These are phyloP conservation scores for Chlamydotis undulata DNA, from an alignment of 2,113 vertebrate species.

Conservation along the genomic window DNA sequence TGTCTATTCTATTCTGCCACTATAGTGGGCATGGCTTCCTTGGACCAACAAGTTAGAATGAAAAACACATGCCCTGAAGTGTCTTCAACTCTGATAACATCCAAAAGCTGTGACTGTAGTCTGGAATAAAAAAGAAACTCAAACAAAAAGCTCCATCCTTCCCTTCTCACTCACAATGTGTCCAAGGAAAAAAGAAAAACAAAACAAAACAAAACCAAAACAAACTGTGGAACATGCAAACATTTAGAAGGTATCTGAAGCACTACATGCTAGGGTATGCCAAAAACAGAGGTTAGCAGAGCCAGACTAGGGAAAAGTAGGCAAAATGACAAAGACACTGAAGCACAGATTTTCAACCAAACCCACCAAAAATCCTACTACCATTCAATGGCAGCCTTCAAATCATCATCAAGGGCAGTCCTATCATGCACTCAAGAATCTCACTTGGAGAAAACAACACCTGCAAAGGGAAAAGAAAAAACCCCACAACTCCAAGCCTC, in stretches of 20 bases:
- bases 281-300: not conserved
- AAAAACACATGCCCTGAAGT: not conserved
- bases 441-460: not conserved
- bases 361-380: not conserved
- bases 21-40: not conserved
- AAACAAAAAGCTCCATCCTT: not conserved
- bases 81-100: not conserved
- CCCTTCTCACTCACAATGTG: not conserved
- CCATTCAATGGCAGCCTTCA: not conserved
- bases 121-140: not conserved
- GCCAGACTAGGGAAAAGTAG: not conserved
- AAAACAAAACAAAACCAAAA: too few relatives aligned
- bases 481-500: not conserved
- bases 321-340: not conserved
- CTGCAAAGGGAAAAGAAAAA: not conserved
- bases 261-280: not conserved
- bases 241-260: not conserved
- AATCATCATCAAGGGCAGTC: not conserved
- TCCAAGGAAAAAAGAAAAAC: not conserved
- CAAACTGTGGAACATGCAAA: too few relatives aligned
- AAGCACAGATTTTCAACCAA: not conserved
- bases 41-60: not conserved
- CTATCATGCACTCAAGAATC: not conserved
- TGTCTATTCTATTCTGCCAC: not conserved
- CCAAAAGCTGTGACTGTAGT: not conserved